Percentiles rank a stretch among this genome's conserved stretches.
Evolutionary conservation across 2,888 invertebrate species (phyloP).

Genomic region (Cremastinae sp.): DNA sequence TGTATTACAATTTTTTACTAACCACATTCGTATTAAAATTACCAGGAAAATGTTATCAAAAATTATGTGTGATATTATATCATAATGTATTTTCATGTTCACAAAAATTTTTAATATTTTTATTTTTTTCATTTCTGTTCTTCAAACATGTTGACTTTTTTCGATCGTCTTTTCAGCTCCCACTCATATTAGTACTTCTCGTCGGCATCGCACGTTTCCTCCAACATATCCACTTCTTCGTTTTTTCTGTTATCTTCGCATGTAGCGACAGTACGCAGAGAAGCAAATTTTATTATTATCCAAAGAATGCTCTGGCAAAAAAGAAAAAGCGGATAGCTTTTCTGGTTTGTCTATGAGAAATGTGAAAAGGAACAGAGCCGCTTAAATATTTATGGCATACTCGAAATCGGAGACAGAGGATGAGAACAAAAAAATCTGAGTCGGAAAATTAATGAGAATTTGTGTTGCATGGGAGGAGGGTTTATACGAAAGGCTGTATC

Average conservation of each 20-base stretch:
- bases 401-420: conserved; percentile 60
- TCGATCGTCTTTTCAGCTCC: conserved; percentile 41
- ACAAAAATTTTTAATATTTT: not conserved
- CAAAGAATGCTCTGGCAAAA: conserved; percentile 37
- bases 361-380: conserved; percentile 54
- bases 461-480: conserved; percentile 63
- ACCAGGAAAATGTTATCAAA: no score
- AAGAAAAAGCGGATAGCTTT: conserved; percentile 54
- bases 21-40: no score
- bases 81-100: not conserved
- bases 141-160: not conserved
- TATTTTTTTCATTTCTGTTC: not conserved
- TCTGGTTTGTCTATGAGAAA: conserved; percentile 70
- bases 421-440: conserved; percentile 39
- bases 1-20: no score
- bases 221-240: conserved; percentile 17
- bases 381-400: conserved; percentile 74
- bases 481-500: conserved; percentile 54
- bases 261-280: conserved; percentile 16
- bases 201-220: conserved; percentile 3
- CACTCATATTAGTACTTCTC: conserved; percentile 16
- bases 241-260: conserved; percentile 7
- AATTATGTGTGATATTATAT: no score
- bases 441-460: conserved; percentile 75
- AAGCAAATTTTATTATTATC: conserved; percentile 66